Evolutionary conservation across 2,888 invertebrate species (phyloP).

Genomic region (Acronicta alni): DNA sequence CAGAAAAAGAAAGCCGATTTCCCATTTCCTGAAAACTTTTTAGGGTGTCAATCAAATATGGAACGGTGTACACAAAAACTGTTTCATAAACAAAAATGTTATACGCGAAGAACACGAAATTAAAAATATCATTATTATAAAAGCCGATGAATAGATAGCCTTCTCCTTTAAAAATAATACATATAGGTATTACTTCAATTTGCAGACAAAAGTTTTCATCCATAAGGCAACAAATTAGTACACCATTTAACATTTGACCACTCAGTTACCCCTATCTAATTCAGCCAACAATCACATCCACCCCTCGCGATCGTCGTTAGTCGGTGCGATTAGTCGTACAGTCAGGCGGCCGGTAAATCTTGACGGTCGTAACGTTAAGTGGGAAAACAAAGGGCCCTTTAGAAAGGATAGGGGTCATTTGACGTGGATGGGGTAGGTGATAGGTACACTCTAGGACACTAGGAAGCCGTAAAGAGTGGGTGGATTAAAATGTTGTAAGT

Average conservation of each 20-base stretch:
- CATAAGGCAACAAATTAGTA: constrained; percentile 43
- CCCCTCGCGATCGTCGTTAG: constrained; percentile 52
- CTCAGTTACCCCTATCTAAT: constrained; percentile 52
- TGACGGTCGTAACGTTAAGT: constrained; percentile 41
- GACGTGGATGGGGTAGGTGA: constrained; percentile 5
- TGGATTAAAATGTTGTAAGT: background rate
- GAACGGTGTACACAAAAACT: too few relatives aligned
- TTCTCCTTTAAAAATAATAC: too few relatives aligned
- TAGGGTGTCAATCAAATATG: too few relatives aligned
- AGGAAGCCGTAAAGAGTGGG: background rate
- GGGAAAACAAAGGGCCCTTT: constrained; percentile 52
- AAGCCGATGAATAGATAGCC: too few relatives aligned
- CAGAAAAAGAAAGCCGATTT: too few relatives aligned
- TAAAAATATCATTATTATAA: too few relatives aligned
- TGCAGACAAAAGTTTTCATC: background rate
- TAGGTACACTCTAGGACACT: background rate
- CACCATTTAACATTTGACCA: constrained; percentile 52
- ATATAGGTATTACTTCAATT: too few relatives aligned
- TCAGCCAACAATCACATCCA: constrained; percentile 32
- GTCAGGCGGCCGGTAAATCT: constrained; percentile 50
- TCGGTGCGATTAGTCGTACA: constrained; percentile 44
- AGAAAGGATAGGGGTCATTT: constrained; percentile 25
- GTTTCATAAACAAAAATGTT: too few relatives aligned
- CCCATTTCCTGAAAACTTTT: too few relatives aligned
- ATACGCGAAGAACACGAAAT: too few relatives aligned